phyloP scores from a whole-genome alignment of 2,797 vertebrate genomes.

The Gallirallus australis region DNA sequence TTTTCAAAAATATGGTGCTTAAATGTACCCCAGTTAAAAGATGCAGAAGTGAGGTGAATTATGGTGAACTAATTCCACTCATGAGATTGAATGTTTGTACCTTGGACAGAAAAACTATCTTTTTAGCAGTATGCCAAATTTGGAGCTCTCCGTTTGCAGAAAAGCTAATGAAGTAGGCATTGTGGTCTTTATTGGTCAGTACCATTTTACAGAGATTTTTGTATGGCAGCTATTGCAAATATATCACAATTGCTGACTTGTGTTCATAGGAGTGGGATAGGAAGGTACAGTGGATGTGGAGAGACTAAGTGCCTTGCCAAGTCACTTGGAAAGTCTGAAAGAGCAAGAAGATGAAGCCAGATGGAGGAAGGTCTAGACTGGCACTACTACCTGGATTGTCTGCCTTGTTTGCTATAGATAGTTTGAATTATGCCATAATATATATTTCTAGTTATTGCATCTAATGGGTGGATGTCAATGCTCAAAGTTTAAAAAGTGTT shows the following conservation, averaged over 20 bases:
- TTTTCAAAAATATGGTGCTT: neutral
- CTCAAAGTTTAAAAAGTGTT: neutral
- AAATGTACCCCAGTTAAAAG: neutral
- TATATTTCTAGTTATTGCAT: neutral
- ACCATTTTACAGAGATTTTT: neutral
- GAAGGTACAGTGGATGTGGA: neutral
- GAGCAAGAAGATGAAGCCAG: neutral
- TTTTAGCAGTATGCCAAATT: neutral
- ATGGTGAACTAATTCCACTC: neutral
- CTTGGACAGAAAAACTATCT: neutral
- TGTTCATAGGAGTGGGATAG: neutral
- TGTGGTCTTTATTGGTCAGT: neutral
- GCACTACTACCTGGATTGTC: neutral
- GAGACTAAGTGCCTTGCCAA: neutral
- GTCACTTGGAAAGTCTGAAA: neutral
- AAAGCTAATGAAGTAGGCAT: neutral
- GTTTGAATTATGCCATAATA: neutral
- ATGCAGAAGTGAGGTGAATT: neutral
- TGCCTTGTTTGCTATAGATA: neutral
- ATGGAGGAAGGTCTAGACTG: neutral
- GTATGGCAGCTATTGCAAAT: neutral
- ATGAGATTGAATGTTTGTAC: neutral
- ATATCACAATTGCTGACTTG: neutral
- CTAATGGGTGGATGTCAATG: neutral
- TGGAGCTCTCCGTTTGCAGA: neutral